These are phyloP conservation scores for Erinaceus europaeus DNA, from an alignment of 2,113 vertebrate species.

Conservation along the genomic window DNA sequence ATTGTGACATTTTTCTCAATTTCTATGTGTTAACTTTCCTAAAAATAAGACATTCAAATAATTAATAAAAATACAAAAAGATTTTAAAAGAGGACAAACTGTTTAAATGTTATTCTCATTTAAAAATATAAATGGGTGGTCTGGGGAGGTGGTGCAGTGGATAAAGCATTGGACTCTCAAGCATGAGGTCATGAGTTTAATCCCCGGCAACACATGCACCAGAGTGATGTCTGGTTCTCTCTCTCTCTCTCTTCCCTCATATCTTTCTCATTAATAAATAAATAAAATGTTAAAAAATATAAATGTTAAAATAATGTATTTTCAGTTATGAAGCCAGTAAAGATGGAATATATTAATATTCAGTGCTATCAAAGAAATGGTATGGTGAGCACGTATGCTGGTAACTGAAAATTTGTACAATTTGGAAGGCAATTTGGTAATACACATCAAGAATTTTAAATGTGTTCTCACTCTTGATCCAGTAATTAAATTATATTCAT, in stretches of 20 bases:
- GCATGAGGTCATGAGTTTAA: too few relatives aligned
- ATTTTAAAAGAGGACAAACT: too few relatives aligned
- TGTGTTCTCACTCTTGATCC: background rate
- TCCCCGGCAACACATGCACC: too few relatives aligned
- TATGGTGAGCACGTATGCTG: background rate
- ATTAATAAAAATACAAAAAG: too few relatives aligned
- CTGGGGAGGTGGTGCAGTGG: too few relatives aligned
- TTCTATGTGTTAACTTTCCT: background rate
- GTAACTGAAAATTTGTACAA: background rate
- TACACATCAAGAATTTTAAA: background rate
- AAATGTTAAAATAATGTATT: background rate
- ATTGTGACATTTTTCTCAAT: background rate
- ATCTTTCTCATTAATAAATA: background rate
- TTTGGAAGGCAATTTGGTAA: background rate
- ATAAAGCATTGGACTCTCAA: too few relatives aligned
- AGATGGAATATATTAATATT: slow-evolving; percentile 21
- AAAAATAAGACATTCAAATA: too few relatives aligned
- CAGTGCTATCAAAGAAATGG: background rate
- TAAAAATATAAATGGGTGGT: too few relatives aligned
- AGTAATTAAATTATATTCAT: slow-evolving; percentile 19
- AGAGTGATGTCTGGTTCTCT: too few relatives aligned
- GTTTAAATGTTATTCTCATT: too few relatives aligned
- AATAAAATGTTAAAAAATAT: background rate
- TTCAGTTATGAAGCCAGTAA: slow-evolving; percentile 1
- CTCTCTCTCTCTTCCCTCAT: too few relatives aligned